Evolutionary conservation across 2,113 vertebrate genomes (phyloP).

Genomic region (Siniperca knerii): DNA sequence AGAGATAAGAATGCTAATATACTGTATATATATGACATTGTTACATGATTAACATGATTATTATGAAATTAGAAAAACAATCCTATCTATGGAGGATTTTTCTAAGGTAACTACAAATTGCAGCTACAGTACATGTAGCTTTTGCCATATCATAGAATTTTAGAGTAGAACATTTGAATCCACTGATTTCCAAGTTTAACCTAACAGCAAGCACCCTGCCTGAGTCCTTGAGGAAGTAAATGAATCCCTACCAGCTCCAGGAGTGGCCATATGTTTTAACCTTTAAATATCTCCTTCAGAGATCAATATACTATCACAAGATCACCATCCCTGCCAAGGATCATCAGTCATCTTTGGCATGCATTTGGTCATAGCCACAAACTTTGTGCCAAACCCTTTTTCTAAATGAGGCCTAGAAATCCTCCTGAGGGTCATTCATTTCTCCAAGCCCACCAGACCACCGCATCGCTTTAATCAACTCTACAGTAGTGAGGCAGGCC

Average conservation of each 20-base stretch:
- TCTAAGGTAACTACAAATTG: background rate
- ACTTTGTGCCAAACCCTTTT: slow-evolving; percentile 28
- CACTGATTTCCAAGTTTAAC: background rate
- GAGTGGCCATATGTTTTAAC: slow-evolving; percentile 35
- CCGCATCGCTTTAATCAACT: slow-evolving; percentile 47
- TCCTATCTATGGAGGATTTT: background rate
- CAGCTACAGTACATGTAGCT: background rate
- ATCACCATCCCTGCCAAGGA: slow-evolving; percentile 8
- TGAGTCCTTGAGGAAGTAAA: slow-evolving; percentile 3
- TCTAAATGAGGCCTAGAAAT: slow-evolving; percentile 37
- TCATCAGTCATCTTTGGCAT: slow-evolving; percentile 40
- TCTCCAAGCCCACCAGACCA: slow-evolving; percentile 2
- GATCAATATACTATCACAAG: slow-evolving; percentile 59
- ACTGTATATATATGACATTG: background rate
- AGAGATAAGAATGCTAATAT: background rate
- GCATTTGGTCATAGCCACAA: slow-evolving; percentile 26
- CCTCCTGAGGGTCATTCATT: slow-evolving; percentile 10
- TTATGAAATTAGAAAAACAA: background rate
- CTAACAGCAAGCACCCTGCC: background rate
- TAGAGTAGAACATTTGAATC: background rate
- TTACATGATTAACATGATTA: background rate
- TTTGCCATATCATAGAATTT: background rate
- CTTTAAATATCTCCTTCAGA: slow-evolving; percentile 40
- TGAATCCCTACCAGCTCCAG: slow-evolving; percentile 12
- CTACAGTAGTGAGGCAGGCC: background rate